Evolutionary conservation across 2,797 vertebrate species (phyloP).

Genomic region (Acanthurus leucopareius): DNA sequence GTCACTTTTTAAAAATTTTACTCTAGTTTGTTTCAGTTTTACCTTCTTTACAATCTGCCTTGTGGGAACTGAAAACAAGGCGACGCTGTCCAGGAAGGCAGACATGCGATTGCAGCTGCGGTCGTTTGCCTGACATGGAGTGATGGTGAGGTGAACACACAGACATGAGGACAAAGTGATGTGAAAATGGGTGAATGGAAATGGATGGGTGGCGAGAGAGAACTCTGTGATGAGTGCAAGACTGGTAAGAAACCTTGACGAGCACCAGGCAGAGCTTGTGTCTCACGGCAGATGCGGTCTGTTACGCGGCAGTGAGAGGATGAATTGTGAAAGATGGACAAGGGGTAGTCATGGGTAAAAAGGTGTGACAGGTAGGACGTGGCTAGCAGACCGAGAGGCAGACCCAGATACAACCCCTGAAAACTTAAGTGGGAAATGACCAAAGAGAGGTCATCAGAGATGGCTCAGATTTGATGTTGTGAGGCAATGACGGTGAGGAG

Average conservation of each 20-base stretch:
- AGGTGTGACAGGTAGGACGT: constrained; percentile 28
- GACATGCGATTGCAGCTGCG: constrained; percentile 91
- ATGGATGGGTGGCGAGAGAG: constrained; percentile 53
- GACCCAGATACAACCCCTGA: constrained; percentile 36
- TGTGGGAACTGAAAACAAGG: constrained; percentile 86
- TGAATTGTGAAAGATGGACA: constrained; percentile 30
- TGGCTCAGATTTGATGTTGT: constrained; percentile 40
- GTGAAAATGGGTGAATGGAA: constrained; percentile 71
- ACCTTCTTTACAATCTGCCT: constrained; percentile 93
- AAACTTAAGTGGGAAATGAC: constrained; percentile 31
- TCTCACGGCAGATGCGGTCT: constrained; percentile 26
- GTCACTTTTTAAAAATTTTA: constrained; percentile 37
- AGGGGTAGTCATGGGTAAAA: constrained; percentile 31
- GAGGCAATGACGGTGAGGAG: constrained; percentile 29
- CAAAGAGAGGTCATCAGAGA: constrained; percentile 16
- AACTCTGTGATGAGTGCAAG: constrained; percentile 41
- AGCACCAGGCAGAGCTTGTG: constrained; percentile 43
- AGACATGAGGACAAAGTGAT: constrained; percentile 77
- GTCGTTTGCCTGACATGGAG: constrained; percentile 88
- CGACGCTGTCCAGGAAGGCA: constrained; percentile 90
- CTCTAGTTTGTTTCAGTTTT: constrained; percentile 74
- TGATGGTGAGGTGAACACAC: constrained; percentile 80
- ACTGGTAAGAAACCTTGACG: constrained; percentile 38
- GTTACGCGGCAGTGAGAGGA: constrained; percentile 42
- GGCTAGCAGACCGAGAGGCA: constrained; percentile 30